These are phyloP conservation scores for Marasmarcha lunaedactyla DNA, from an alignment of 2,888 invertebrate species.

Conservation along the genomic window DNA sequence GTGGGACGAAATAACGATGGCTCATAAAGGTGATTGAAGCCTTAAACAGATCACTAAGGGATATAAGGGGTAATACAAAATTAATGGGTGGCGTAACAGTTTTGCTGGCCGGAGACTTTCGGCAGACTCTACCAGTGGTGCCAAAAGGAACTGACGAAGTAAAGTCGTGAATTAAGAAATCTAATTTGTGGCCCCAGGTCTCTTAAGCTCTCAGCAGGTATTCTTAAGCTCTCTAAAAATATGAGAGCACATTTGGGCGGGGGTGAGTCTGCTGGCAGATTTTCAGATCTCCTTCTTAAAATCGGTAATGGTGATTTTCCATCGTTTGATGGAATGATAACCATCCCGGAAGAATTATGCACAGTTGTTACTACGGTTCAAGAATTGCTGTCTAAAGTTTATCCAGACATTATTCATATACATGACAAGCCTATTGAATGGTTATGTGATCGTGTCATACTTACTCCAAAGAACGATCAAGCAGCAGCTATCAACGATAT, in stretches of 20 bases:
- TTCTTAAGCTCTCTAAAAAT: conserved; percentile 18
- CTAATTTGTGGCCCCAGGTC: conserved; percentile 17
- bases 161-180: conserved; percentile 19
- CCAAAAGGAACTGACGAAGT: conserved; percentile 20
- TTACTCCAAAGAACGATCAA: too few relatives aligned
- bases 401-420: too few relatives aligned
- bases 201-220: conserved; percentile 15
- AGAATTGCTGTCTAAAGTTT: too few relatives aligned
- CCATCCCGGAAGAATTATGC: too few relatives aligned
- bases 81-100: conserved; percentile 13
- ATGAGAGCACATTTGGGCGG: conserved; percentile 19
- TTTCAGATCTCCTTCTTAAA: too few relatives aligned
- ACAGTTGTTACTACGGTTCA: too few relatives aligned
- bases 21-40: too few relatives aligned
- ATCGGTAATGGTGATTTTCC: too few relatives aligned
- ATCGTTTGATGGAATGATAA: too few relatives aligned
- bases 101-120: conserved; percentile 16
- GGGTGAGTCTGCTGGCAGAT: conserved; percentile 6
- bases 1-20: too few relatives aligned
- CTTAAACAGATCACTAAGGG: conserved; percentile 7
- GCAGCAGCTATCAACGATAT: too few relatives aligned
- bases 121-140: conserved; percentile 18
- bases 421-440: conserved; percentile 1
- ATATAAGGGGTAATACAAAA: conserved; percentile 9
- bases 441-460: too few relatives aligned